Evolutionary conservation across 2,888 invertebrate genomes (phyloP).

Genomic region (Folsomia candida): DNA sequence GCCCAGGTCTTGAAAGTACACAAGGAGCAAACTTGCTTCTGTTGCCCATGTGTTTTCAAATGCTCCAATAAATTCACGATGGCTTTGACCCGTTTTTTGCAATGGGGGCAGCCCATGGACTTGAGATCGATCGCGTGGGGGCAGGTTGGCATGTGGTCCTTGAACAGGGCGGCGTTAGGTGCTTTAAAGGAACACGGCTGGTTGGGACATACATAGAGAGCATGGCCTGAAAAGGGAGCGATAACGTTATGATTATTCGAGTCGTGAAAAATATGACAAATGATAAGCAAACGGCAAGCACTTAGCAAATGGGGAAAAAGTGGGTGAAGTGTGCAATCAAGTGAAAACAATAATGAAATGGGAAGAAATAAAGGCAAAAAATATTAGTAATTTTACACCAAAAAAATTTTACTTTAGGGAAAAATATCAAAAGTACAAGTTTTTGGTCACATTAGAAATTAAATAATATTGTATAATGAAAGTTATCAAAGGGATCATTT

Average conservation of each 20-base stretch:
- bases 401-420: too few species aligned
- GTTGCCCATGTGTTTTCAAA: conserved; percentile 61
- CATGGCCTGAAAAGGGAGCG: conserved; percentile 51
- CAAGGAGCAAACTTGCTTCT: conserved; percentile 62
- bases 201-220: conserved; percentile 59
- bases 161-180: conserved; percentile 54
- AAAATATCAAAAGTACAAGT: too few species aligned
- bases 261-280: conserved; percentile 36
- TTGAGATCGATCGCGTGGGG: conserved; percentile 50
- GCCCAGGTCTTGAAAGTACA: conserved; percentile 56
- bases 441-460: too few species aligned
- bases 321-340: background rate
- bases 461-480: too few species aligned
- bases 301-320: background rate
- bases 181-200: conserved; percentile 55
- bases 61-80: conserved; percentile 59
- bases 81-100: conserved; percentile 57
- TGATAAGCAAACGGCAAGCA: background rate
- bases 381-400: too few species aligned
- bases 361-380: background rate
- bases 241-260: conserved; percentile 54
- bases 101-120: conserved; percentile 59
- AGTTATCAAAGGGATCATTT: too few species aligned
- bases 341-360: background rate
- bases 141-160: conserved; percentile 54